Evolutionary conservation across 2,113 vertebrate species (phyloP), one percentile per base, ranked within the genome.

Genomic region (Alosa alosa): DNA sequence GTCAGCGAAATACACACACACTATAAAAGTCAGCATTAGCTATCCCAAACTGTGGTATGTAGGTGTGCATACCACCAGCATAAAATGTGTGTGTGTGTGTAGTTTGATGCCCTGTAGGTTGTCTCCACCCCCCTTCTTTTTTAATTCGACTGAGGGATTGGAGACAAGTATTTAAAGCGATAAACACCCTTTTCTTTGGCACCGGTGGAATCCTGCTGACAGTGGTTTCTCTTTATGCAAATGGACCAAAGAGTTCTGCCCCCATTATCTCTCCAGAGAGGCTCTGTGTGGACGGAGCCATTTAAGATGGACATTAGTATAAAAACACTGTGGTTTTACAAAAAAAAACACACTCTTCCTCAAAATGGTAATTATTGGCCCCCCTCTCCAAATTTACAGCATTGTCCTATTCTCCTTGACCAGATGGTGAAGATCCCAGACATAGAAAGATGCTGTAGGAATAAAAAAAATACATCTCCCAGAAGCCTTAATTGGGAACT

Each of bases 391-490:
- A 31, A 72, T 72, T 11, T 36, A 25, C 31, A 78, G 72, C 10
- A 41, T 10, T 39, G 72, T 78, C 72, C 72, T 78, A 39, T 78
- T 78, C 72, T 78, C 72, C 72, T 78, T 78, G 72, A 78, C 72
- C 13, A 31, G 9, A 31, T n/a, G 36, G 15, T 39, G 11, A 78
- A 39, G 72, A 78, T 36, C 72, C 2, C 13, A 15, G 13, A 15
- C 39, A 39, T 78, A 4, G 31, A 17, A 13, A 11, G 8, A 39
- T 36, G 36, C 11, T 36, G 68, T 36, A 39, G 13, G 13, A 78
- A 11, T 39, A 10, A 52, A 52, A 52, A 15, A 15, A 13, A 17
- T 52, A 72, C 25, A 17, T 11, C 9, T 36, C 3, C 25, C 9
- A 15, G 25, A 31, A 1, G 10, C 57, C n/a, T 31, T 31, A 22